phyloP scores from a whole-genome alignment of 2,113 vertebrate species.

The Pterocles gutturalis region DNA sequence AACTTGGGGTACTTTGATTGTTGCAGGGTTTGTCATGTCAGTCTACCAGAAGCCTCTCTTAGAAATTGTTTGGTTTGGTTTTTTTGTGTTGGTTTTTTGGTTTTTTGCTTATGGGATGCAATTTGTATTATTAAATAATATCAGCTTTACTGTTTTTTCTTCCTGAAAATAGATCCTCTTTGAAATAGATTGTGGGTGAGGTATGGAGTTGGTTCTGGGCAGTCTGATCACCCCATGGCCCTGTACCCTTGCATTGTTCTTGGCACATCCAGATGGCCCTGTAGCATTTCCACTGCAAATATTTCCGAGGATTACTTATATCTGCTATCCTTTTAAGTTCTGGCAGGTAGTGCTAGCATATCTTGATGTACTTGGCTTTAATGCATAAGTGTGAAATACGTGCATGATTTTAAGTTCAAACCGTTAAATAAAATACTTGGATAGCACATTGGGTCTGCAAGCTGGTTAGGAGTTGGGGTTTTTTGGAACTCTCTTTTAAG shows the following conservation, averaged over 20 bases:
- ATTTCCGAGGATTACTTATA: neutral
- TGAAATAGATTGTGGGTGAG: neutral
- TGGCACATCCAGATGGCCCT: rapidly evolving
- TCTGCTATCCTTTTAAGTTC: neutral
- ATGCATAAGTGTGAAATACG: rapidly evolving
- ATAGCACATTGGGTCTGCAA: neutral
- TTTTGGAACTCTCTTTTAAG: neutral
- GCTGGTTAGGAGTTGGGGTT: neutral
- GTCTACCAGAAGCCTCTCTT: neutral
- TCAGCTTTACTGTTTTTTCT: neutral
- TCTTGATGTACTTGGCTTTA: neutral
- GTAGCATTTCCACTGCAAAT: neutral
- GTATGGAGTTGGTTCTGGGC: neutral
- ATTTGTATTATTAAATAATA: neutral
- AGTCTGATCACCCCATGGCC: rapidly evolving
- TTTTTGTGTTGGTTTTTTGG: neutral
- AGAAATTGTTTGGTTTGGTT: neutral
- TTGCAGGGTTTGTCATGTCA: neutral
- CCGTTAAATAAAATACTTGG: neutral
- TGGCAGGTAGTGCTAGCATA: neutral
- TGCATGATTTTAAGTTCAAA: neutral
- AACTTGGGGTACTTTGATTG: neutral
- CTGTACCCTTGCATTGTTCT: neutral
- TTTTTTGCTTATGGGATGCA: neutral
- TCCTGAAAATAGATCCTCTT: neutral